These are phyloP conservation scores for Clarias fuscus DNA, from an alignment of 2,797 vertebrate species.

Conservation along the genomic window DNA sequence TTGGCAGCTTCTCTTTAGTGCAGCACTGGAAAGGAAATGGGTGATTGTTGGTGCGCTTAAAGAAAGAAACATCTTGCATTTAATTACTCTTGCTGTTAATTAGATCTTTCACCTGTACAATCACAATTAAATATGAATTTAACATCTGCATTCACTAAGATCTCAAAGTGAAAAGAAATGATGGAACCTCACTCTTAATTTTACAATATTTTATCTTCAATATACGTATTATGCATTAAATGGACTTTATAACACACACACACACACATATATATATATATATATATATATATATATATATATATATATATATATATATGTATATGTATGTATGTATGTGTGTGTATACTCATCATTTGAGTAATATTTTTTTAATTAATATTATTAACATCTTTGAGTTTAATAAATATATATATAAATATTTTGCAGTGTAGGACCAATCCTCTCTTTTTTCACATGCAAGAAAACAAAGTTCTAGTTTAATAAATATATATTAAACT, in stretches of 20 bases:
- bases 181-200: not conserved
- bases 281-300: too few relatives aligned
- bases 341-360: too few relatives aligned
- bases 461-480: too few relatives aligned
- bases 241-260: not conserved
- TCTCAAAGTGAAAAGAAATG: not conserved
- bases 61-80: not conserved
- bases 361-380: too few relatives aligned
- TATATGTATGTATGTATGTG: too few relatives aligned
- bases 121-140: not conserved
- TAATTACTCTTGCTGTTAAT: not conserved
- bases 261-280: too few relatives aligned
- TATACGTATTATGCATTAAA: not conserved
- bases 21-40: not conserved
- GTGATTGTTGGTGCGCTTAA: not conserved
- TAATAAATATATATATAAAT: too few relatives aligned
- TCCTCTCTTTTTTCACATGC: too few relatives aligned
- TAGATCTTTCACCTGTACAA: constrained; percentile 2
- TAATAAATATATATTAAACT: too few relatives aligned
- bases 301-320: too few relatives aligned
- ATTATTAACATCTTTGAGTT: too few relatives aligned
- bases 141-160: not conserved
- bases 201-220: not conserved
- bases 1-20: constrained; percentile 24
- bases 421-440: too few relatives aligned